Conservation (phyloP, 2,113 vertebrate species). For the Scatophagus argus region DNA sequence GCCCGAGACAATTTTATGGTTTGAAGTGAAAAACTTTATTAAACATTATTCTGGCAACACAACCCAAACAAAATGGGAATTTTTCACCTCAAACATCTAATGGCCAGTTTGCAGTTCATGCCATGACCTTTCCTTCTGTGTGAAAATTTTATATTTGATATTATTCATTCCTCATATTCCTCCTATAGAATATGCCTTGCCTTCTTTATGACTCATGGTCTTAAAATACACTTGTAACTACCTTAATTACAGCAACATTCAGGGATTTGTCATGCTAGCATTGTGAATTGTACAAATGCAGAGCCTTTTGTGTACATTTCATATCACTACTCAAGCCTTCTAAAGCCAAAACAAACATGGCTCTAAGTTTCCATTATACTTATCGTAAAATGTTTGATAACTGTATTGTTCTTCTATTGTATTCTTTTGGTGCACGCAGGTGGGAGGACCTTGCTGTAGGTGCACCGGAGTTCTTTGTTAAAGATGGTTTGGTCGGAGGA, state of each 20-base stretch:
- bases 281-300: not conserved
- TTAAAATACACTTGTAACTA: not conserved
- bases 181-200: no score
- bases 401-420: not conserved
- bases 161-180: not conserved
- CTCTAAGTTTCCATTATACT: not conserved
- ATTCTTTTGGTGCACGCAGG: slow-evolving; percentile 70
- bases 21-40: no score
- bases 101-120: not conserved
- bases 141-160: not conserved
- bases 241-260: not conserved
- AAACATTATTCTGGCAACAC: no score
- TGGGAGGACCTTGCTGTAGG: slow-evolving; percentile 95
- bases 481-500: slow-evolving; percentile 87
- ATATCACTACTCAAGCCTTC: not conserved
- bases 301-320: not conserved
- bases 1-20: no score
- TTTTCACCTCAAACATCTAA: no score
- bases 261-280: not conserved
- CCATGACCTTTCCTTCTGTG: not conserved
- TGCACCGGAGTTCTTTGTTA: slow-evolving; percentile 91
- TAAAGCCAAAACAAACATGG: not conserved
- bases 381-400: not conserved
- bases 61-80: no score
- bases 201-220: no score